Percentiles rank a stretch among this genome's conserved stretches.
These are phyloP conservation scores for Loripinus fragilis DNA, from an alignment of 2,888 invertebrate species.

Conservation along the genomic window DNA sequence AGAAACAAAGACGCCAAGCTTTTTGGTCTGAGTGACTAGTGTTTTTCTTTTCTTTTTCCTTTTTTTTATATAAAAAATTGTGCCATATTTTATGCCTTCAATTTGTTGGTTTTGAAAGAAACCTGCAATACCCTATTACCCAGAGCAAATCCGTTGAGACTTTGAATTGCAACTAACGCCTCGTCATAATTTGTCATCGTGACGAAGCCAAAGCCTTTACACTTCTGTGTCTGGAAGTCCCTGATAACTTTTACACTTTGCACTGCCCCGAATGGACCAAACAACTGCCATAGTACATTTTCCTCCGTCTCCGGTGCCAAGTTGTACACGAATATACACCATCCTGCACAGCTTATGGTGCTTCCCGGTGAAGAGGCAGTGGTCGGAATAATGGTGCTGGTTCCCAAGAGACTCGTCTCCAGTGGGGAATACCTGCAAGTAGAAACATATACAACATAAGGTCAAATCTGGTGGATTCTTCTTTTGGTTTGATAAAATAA, in stretches of 20 bases:
- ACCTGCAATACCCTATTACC: conserved; percentile 98
- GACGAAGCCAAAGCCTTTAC: conserved; percentile 99
- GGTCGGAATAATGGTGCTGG: conserved; percentile 78
- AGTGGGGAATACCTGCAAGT: conserved; percentile 79
- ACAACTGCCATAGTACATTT: conserved; percentile 95
- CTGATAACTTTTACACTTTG: conserved; percentile 98
- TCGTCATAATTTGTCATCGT: conserved; percentile 99
- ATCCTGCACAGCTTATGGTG: conserved; percentile 86
- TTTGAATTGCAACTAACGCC: conserved; percentile 97
- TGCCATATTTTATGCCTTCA: conserved; percentile 84
- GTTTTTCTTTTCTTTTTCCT: background rate
- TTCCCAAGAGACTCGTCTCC: conserved; percentile 77
- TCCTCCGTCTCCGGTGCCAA: conserved; percentile 96
- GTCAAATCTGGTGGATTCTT: no score
- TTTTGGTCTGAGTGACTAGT: background rate
- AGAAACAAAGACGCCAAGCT: background rate
- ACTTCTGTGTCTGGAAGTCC: conserved; percentile 97
- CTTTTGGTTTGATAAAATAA: no score
- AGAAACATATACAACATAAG: no score
- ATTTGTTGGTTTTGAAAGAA: conserved; percentile 93
- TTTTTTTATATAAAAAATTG: background rate
- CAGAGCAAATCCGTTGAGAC: conserved; percentile 97
- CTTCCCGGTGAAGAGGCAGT: conserved; percentile 73
- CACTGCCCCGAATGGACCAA: conserved; percentile 98
- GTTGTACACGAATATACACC: conserved; percentile 97